Evolutionary conservation across 2,888 invertebrate genomes (phyloP).

Genomic region (Cerastoderma edule): DNA sequence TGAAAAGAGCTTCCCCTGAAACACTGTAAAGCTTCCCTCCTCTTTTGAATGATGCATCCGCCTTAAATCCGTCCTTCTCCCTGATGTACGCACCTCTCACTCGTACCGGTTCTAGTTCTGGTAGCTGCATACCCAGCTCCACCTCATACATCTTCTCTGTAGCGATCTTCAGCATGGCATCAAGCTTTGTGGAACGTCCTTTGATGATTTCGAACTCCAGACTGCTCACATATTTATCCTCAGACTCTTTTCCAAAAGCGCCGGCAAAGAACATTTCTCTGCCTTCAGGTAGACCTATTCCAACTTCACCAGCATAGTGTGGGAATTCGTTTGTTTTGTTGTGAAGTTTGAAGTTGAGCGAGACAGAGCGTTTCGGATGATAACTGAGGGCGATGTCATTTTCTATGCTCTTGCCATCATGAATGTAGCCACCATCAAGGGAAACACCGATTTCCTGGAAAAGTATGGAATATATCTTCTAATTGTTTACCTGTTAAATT

Average conservation of each 20-base stretch:
- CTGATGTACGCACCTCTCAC: constrained; percentile 35
- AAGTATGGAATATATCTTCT: constrained; percentile 9
- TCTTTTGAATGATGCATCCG: constrained; percentile 41
- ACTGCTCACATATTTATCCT: constrained; percentile 56
- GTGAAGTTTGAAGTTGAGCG: constrained; percentile 43
- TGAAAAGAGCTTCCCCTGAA: constrained; percentile 28
- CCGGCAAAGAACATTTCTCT: constrained; percentile 53
- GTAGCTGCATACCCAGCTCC: constrained; percentile 44
- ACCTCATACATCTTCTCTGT: constrained; percentile 49
- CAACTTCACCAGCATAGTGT: constrained; percentile 49
- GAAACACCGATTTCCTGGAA: constrained; percentile 63
- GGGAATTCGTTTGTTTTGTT: constrained; percentile 41
- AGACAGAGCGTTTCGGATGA: constrained; percentile 58
- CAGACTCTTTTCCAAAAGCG: constrained; percentile 48
- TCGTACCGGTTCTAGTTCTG: constrained; percentile 45
- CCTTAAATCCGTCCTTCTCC: constrained; percentile 41
- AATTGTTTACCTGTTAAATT: too few relatives aligned
- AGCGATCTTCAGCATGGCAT: constrained; percentile 50
- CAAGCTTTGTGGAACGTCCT: constrained; percentile 50
- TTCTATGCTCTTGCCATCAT: constrained; percentile 47
- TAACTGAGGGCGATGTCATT: constrained; percentile 56
- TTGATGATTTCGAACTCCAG: constrained; percentile 58
- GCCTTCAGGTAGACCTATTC: constrained; percentile 42
- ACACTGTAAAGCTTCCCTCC: constrained; percentile 48
- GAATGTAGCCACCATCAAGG: constrained; percentile 60